Percentiles rank a stretch among this genome's conserved stretches.
Evolutionary conservation across 2,888 invertebrate genomes (phyloP).

Genomic region (Andrena hattorfiana): DNA sequence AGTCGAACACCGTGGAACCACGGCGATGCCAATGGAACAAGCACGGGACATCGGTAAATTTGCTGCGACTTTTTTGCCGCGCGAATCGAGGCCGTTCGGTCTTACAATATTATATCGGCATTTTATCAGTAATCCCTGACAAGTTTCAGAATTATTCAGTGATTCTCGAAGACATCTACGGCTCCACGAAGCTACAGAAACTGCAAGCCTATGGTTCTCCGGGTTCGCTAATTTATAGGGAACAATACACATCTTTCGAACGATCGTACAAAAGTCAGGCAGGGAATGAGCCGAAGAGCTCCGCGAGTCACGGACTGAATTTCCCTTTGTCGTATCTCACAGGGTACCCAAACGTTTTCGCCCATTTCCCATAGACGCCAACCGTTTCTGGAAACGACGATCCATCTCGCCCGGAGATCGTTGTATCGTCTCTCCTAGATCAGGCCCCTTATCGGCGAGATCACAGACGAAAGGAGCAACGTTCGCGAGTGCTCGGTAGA

Average conservation of each 20-base stretch:
- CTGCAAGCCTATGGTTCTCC: too few relatives aligned
- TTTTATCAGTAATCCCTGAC: too few relatives aligned
- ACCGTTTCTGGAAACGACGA: slow-evolving; percentile 3
- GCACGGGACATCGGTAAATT: slow-evolving; percentile 20
- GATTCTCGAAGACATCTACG: too few relatives aligned
- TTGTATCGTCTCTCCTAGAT: slow-evolving; percentile 40
- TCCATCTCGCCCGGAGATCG: slow-evolving; percentile 46
- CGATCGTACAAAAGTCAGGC: too few relatives aligned
- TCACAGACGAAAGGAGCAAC: slow-evolving; percentile 71
- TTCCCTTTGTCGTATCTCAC: too few relatives aligned
- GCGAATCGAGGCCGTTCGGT: slow-evolving; percentile 9
- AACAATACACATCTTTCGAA: too few relatives aligned
- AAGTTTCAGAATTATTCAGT: too few relatives aligned
- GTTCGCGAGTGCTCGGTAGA: slow-evolving; percentile 66
- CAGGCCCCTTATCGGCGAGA: slow-evolving; percentile 65
- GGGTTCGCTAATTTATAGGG: too few relatives aligned
- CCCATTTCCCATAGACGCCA: slow-evolving; percentile 8
- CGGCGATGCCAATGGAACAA: slow-evolving; percentile 28
- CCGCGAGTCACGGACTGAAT: too few relatives aligned
- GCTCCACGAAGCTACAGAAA: too few relatives aligned
- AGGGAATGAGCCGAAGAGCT: too few relatives aligned
- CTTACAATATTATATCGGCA: slow-evolving; percentile 5
- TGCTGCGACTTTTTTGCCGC: background rate
- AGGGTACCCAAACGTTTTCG: background rate
- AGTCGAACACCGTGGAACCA: slow-evolving; percentile 22